Base-by-base conservation (phyloP, 2,797 vertebrate genomes). In the Eleutherodactylus coqui region DNA sequence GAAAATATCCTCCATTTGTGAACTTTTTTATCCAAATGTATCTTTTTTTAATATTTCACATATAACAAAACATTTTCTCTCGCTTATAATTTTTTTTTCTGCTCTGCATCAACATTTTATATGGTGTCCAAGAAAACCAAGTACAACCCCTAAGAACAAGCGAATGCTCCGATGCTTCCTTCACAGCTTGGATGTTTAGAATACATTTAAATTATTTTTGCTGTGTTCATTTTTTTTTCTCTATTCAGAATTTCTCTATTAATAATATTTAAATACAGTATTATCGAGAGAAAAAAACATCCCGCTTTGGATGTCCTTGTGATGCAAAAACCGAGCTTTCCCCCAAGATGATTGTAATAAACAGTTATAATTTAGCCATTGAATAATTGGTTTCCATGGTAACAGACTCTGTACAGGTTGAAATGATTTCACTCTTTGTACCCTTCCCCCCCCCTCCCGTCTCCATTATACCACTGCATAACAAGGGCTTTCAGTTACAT, bases 361-460 rank as follows among this genome's bases (percentile, higher is more conserved):
- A 92, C 91, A 92, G 92, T 90, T 88, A 92, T 93, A 93, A 94
- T 93, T 93, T 92, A 72, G 81, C 80, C 92, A 91, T 73, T 80
- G 92, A 94, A 92, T 93, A 92, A 93, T 90, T 90, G 93, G 94
- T 95, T 94, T 91, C 92, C 87, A 93, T 93, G 92, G 94, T 60
- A 94, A 95, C 93, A 69, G 85, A 94, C 89, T 92, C 93, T 89
- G 93, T 89, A 91, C 91, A 90, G 92, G 92, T 90, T 93, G 91
- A 92, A 90, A 92, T 89, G 89, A 91, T 91, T 90, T 90, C 90
- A 90, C 91, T 89, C 89, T 89, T 90, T 60, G 24, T 41, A 41
- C 36, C 34, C 45, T n/a, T 32, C 41, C 60, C 32, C 47, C 77
- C 14, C 41, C 47, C 47, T 1, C 58, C 9, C 36, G 16, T 13